Base-by-base conservation (phyloP, 2,888 invertebrate genomes). In the Tachina grossa region DNA sequence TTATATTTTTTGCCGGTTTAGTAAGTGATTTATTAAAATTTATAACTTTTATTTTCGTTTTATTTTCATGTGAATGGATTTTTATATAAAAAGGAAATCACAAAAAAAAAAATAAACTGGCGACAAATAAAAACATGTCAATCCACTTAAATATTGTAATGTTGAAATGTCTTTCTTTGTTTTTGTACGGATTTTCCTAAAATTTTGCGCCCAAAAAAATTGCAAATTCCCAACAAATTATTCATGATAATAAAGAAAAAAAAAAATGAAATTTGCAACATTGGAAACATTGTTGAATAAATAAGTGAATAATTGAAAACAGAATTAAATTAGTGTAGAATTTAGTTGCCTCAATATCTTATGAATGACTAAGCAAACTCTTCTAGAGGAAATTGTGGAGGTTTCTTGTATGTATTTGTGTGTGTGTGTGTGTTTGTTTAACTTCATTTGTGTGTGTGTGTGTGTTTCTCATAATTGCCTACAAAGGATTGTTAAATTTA, bases 11-110 rank as follows among this genome's bases (percentile, higher is more conserved):
- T 49, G 47, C 49, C 66, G 19, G 13, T 61, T 59, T 55, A 63
- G 68, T 76, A 55, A 55, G 43, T 75, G 75, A 76, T 55, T 76
- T 69, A 82, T 82, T 82, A 47, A 63, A 68, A 63, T 69, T 68
- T 82, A 61, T 57, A 68, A 75, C 68, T 75, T 76, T 82, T 75
- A 63, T 76, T 69, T 82, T 82, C 61, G 55, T 53, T 69, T 66
- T 61, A 74, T 10, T 41, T 39, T 68, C 43, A 61, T 19, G 61
- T 61, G 69, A 51, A 16, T 78, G 57, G 14, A 19, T 66, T 49
- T 41, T 31, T 6, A 41, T 49, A 57, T 49, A 22, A 16, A 57
- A 68, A 19, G 22, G n/a, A 51, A 31, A 31, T 31, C 11, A 71
- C n/a, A 11, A 9, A 55, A 19, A 39, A 11, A 9, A 55, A 19